phyloP scores from a whole-genome alignment of 2,797 vertebrate species.

The Sebastes kiyomatsui region DNA sequence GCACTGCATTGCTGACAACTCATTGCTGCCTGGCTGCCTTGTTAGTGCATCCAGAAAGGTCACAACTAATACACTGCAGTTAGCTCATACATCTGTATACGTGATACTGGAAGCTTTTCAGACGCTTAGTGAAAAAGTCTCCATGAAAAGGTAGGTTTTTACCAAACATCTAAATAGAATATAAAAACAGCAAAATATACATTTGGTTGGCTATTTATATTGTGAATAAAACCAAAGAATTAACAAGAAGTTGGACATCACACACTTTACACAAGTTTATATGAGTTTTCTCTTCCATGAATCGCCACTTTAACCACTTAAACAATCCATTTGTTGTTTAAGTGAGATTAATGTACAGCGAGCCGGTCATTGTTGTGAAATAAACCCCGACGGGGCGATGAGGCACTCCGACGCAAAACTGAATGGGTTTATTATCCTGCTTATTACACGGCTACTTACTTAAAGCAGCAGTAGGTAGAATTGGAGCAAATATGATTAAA shows the following conservation, averaged over 20 bases:
- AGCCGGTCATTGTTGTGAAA: too few relatives aligned
- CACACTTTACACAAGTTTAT: neutral
- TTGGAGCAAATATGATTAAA: too few relatives aligned
- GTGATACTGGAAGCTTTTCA: neutral
- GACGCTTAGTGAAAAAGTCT: neutral
- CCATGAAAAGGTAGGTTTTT: neutral
- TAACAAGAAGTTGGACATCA: neutral
- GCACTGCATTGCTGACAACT: constrained; percentile 42
- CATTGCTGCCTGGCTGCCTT: constrained; percentile 33
- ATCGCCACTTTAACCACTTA: too few relatives aligned
- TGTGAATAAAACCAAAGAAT: too few relatives aligned
- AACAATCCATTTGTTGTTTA: too few relatives aligned
- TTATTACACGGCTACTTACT: too few relatives aligned
- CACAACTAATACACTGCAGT: constrained; percentile 39
- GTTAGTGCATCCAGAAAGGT: constrained; percentile 62
- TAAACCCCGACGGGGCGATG: too few relatives aligned
- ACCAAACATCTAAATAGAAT: neutral
- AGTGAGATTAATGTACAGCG: too few relatives aligned
- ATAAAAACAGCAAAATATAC: neutral
- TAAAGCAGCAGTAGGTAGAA: too few relatives aligned
- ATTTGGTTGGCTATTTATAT: neutral
- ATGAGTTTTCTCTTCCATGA: neutral
- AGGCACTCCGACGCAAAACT: too few relatives aligned
- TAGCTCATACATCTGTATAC: neutral
- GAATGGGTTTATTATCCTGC: too few relatives aligned